Evolutionary conservation across 2,797 vertebrate genomes (phyloP), one percentile per base, ranked within the genome.

Genomic region (Gallinago solitaria): DNA sequence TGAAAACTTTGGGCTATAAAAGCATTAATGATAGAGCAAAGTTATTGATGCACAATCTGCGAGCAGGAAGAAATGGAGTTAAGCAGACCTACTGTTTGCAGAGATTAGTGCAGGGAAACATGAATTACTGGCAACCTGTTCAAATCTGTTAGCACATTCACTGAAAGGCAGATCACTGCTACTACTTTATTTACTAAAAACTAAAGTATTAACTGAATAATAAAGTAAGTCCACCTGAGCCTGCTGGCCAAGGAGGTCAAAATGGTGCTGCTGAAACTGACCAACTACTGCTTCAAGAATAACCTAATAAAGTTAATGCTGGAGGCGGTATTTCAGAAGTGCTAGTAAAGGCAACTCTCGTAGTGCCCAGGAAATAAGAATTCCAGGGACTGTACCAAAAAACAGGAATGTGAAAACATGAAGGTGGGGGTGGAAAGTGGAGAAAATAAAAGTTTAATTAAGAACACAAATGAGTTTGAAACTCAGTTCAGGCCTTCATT

Each of bases 391-490:
- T 77, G 35, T 68, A 65, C 14, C 64, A 82, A 73, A 86, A 92
- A 79, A 1, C 10, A 35, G 25, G 19, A 71, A 63, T 70, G 51
- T 54, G 48, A 93, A 85, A 89, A 78, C 1, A 0, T 51, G 33
- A 82, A 89, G 30, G 25, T 93, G 27, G 5, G 82, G 23, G 41
- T 77, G 45, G 59, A 83, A 90, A 77, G n/a, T 85, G 28, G 25
- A 94, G 27, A 94, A 97, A 95, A 94, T 43, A 87, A 67, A 81
- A 94, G 68, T 57, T 95, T 81, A 91, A 95, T 95, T 90, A 96
- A 93, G 50, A 65, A 47, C 30, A 48, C 78, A 92, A 95, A 90
- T 92, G 53, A 25, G 51, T 78, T 90, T 95, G 71, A 73, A 94
- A 85, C 84, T 92, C 81, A 85, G 71, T 90, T 92, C 68, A 95